Conservation (phyloP, 2,888 invertebrate genomes). For the Xanthorhoe spadicearia region DNA sequence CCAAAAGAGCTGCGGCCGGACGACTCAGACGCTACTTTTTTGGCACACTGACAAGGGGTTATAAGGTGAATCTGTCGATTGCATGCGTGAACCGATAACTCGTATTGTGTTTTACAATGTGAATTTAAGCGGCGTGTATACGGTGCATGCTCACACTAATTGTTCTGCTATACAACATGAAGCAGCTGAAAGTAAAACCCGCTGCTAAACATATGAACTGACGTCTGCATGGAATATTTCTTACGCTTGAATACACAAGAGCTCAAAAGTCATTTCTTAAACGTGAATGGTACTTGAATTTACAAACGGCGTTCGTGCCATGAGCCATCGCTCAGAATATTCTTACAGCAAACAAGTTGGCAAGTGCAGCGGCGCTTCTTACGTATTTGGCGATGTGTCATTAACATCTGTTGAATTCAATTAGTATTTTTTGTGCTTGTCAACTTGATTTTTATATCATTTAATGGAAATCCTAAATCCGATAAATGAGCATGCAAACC, state of each 20-base stretch:
- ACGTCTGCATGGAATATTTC: conserved; percentile 11
- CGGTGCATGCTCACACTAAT: conserved; percentile 27
- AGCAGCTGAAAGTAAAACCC: conserved; percentile 26
- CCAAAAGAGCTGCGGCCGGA: conserved; percentile 68
- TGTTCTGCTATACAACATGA: conserved; percentile 26
- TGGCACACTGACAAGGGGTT: conserved; percentile 79
- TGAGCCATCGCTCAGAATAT: conserved; percentile 6
- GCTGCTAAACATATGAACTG: conserved; percentile 15
- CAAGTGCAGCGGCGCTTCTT: conserved; percentile 14
- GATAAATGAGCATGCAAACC: conserved; percentile 35
- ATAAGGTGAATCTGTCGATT: conserved; percentile 76
- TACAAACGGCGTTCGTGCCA: not conserved
- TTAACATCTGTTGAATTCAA: conserved; percentile 13
- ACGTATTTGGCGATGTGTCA: conserved; percentile 10
- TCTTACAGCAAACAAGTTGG: conserved; percentile 15
- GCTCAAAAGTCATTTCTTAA: conserved; percentile 3
- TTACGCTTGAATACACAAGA: conserved; percentile 8
- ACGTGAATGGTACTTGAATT: not conserved
- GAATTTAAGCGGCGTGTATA: conserved; percentile 36
- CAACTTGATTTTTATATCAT: conserved; percentile 14
- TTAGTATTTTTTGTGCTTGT: conserved; percentile 1
- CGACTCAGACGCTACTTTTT: conserved; percentile 66
- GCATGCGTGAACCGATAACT: conserved; percentile 53
- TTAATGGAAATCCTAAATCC: conserved; percentile 37
- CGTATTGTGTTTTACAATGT: conserved; percentile 51